phyloP scores from a whole-genome alignment of 2,888 invertebrate genomes.

The Penaeus monodon region DNA sequence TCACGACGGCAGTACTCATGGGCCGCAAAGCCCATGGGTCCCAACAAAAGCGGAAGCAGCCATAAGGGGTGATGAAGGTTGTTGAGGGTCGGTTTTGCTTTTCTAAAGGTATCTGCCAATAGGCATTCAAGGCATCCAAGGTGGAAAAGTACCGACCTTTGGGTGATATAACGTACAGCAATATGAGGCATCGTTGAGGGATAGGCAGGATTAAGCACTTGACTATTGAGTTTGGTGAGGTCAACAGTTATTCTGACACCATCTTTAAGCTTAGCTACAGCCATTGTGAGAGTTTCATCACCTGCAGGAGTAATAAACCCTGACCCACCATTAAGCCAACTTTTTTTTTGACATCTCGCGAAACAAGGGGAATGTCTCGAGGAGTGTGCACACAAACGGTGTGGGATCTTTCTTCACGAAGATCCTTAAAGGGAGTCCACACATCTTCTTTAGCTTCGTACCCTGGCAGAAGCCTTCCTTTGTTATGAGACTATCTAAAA shows the following conservation, averaged over 20 bases:
- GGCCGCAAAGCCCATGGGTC: no score
- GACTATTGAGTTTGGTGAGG: constrained; percentile 10
- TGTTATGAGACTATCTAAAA: not conserved
- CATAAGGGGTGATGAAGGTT: no score
- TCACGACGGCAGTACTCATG: no score
- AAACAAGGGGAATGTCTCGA: constrained; percentile 7
- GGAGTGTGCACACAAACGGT: constrained; percentile 16
- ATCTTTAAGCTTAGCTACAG: not conserved
- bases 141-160: not conserved
- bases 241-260: constrained; percentile 6
- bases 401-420: no score
- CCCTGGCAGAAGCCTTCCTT: not conserved
- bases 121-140: not conserved
- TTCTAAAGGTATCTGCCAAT: constrained; percentile 4
- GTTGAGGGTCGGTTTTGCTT: no score
- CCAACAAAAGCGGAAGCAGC: no score
- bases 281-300: constrained; percentile 26
- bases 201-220: not conserved
- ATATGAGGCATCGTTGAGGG: not conserved
- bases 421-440: not conserved
- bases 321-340: constrained; percentile 7
- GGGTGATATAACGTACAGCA: not conserved
- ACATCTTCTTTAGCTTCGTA: not conserved
- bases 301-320: constrained; percentile 14
- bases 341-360: constrained; percentile 6